A percentile compares a stretch with the other conserved stretches of the same genome.
These are phyloP conservation scores for Liasis olivaceus DNA, from an alignment of 2,797 vertebrate species.

Conservation along the genomic window DNA sequence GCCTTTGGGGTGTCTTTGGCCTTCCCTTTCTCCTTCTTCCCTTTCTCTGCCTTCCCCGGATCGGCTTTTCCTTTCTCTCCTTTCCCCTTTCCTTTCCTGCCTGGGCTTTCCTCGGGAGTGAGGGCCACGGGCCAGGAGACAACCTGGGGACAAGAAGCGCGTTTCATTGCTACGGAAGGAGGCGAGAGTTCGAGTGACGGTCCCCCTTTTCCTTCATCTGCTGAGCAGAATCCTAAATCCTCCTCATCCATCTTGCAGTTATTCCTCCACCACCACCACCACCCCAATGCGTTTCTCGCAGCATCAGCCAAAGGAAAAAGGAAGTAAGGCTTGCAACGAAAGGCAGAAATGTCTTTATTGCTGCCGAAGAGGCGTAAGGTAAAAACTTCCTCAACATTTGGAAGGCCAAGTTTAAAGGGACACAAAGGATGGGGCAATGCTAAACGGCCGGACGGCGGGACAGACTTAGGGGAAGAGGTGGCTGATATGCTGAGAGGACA, in stretches of 20 bases:
- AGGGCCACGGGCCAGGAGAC: slow-evolving; percentile 75
- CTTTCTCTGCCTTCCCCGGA: slow-evolving; percentile 43
- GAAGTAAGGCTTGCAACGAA: not conserved
- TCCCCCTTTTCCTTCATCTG: no score
- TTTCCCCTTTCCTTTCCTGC: slow-evolving; percentile 44
- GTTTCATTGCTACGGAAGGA: not conserved
- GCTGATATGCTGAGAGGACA: no score
- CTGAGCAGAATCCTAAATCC: not conserved
- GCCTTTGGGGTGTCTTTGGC: slow-evolving; percentile 6
- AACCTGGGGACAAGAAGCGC: slow-evolving; percentile 62
- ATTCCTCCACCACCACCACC: not conserved
- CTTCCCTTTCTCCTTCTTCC: slow-evolving; percentile 6
- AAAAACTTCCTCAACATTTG: not conserved
- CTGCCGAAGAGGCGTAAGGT: not conserved
- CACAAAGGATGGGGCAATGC: not conserved
- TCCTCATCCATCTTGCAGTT: not conserved
- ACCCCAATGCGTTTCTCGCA: no score
- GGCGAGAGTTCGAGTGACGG: not conserved
- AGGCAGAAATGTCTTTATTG: not conserved
- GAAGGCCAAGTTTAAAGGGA: not conserved
- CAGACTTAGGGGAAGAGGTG: not conserved
- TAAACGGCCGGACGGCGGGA: not conserved
- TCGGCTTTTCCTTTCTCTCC: not conserved
- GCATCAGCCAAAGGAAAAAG: no score
- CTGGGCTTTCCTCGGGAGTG: slow-evolving; percentile 45